Conservation (phyloP, 2,888 invertebrate genomes). For the Julus scandinavius region DNA sequence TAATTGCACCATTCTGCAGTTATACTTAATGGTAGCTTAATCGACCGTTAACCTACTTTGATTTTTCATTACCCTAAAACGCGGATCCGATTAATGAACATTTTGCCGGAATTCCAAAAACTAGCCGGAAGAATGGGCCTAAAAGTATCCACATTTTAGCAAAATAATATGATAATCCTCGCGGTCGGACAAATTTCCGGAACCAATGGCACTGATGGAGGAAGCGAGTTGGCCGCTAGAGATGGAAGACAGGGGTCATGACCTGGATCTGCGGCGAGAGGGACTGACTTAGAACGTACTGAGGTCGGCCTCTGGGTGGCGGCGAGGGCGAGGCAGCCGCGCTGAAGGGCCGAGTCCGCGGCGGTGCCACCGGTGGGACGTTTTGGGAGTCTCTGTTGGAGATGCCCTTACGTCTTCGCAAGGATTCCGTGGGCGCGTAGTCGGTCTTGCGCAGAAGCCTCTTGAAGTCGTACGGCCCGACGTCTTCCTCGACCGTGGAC, state of each 20-base stretch:
- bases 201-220: neutral
- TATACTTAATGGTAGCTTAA: no score
- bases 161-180: neutral
- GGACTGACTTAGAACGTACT: neutral
- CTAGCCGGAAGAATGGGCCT: no score
- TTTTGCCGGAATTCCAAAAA: no score
- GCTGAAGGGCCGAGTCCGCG: neutral
- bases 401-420: conserved; percentile 65
- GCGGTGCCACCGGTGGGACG: conserved; percentile 29
- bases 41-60: neutral
- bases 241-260: conserved; percentile 24
- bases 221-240: neutral
- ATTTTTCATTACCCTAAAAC: no score
- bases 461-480: conserved; percentile 77
- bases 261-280: conserved; percentile 1
- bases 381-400: neutral
- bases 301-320: neutral
- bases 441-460: conserved; percentile 74
- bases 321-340: neutral
- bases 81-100: no score
- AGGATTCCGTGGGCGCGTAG: conserved; percentile 75
- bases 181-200: neutral
- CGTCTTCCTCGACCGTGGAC: conserved; percentile 60
- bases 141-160: neutral
- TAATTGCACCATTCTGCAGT: no score